Conservation (phyloP, 2,888 invertebrate species). For the Petrolisthes manimaculis region DNA sequence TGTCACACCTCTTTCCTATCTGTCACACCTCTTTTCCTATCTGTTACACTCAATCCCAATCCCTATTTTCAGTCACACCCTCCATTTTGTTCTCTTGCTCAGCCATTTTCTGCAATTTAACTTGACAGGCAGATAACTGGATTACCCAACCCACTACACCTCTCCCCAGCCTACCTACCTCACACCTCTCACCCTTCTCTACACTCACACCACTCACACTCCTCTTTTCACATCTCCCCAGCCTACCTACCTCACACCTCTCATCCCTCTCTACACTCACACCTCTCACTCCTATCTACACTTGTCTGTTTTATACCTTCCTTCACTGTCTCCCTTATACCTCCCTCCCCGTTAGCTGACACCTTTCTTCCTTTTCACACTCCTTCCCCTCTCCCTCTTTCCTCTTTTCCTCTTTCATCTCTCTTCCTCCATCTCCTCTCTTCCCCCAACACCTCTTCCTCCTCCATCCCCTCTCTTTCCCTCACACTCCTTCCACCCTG, state of each 20-base stretch:
- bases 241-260: slow-evolving; percentile 5
- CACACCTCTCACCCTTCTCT: not conserved
- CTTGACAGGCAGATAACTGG: slow-evolving; percentile 43
- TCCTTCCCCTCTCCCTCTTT: not conserved
- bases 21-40: not conserved
- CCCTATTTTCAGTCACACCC: slow-evolving; percentile 30
- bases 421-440: not conserved
- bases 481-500: not conserved
- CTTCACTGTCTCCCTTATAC: not conserved
- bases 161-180: not conserved
- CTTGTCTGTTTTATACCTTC: not conserved
- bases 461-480: not conserved
- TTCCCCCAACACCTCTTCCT: not conserved
- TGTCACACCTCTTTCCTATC: not conserved
- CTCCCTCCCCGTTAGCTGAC: not conserved
- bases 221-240: not conserved
- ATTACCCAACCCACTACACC: slow-evolving; percentile 10
- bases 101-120: slow-evolving; percentile 55
- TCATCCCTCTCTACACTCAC: not conserved
- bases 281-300: not conserved
- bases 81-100: slow-evolving; percentile 43
- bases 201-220: not conserved
- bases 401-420: not conserved
- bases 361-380: not conserved
- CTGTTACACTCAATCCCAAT: not conserved